Conservation (phyloP, 2,113 vertebrate species). For the Rhinichthys klamathensis region DNA sequence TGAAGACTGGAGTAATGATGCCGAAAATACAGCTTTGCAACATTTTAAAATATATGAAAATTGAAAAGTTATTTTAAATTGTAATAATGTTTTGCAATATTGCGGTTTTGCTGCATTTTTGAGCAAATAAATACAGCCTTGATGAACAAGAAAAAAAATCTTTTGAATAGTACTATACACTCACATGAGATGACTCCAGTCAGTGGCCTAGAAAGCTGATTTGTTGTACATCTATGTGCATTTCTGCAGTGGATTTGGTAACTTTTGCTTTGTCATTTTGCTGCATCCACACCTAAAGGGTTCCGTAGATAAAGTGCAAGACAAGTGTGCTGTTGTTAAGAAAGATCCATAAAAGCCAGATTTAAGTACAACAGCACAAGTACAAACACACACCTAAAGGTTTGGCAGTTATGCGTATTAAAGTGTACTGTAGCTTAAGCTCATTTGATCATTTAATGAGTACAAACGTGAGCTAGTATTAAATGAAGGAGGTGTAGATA, state of each 20-base stretch:
- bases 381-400: neutral
- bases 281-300: neutral
- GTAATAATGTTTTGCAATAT: neutral
- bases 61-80: neutral
- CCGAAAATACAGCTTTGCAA: neutral
- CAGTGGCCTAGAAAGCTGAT: neutral
- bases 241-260: neutral
- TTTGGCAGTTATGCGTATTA: neutral
- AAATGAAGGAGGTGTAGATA: constrained; percentile 12
- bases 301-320: neutral
- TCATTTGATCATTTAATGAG: constrained; percentile 27
- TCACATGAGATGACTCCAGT: neutral
- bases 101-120: too few relatives aligned
- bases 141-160: too few relatives aligned
- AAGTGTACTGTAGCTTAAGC: neutral
- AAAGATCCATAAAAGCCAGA: neutral
- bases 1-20: neutral
- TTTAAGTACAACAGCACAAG: neutral
- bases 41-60: neutral
- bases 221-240: neutral
- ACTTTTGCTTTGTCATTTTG: neutral
- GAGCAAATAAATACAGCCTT: too few relatives aligned
- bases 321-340: neutral
- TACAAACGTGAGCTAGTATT: constrained; percentile 11
- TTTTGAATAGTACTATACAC: neutral